Evolutionary conservation across 2,888 invertebrate genomes (phyloP).

Genomic region (Drosophila meridiana): DNA sequence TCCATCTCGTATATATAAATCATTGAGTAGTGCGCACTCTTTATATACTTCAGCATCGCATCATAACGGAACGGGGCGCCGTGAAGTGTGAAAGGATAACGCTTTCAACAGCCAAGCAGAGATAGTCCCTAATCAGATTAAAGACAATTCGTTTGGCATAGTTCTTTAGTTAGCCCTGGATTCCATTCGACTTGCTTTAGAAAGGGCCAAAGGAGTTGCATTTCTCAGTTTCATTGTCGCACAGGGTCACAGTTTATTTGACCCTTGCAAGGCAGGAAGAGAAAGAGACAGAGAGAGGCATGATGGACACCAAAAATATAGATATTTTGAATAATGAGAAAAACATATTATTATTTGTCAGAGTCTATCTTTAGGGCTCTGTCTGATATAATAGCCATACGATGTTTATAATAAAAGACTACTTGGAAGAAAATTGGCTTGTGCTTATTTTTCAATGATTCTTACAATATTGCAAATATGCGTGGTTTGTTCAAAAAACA

Average conservation of each 20-base stretch:
- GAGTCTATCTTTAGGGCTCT: too few species aligned
- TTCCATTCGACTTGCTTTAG: not conserved
- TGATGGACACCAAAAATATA: not conserved
- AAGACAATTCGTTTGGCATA: slow-evolving; percentile 12
- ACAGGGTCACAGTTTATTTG: not conserved
- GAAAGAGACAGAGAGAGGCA: not conserved
- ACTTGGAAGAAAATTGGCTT: too few species aligned
- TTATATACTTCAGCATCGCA: slow-evolving; percentile 1
- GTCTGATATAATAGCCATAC: too few species aligned
- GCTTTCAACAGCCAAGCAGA: not conserved
- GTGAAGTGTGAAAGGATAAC: slow-evolving; percentile 20
- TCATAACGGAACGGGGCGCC: slow-evolving; percentile 1
- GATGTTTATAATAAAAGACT: too few species aligned
- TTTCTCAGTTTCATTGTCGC: not conserved
- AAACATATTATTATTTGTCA: too few species aligned
- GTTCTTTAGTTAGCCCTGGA: not conserved
- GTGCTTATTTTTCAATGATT: too few species aligned
- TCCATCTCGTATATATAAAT: slow-evolving; percentile 33
- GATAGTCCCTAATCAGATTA: slow-evolving; percentile 4
- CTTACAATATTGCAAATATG: too few species aligned
- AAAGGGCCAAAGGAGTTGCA: not conserved
- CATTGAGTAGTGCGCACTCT: slow-evolving; percentile 26
- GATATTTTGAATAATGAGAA: not conserved
- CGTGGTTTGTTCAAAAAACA: too few species aligned
- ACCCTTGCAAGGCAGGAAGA: not conserved